Conservation (phyloP, 2,888 invertebrate species). For the Euphydryas editha region DNA sequence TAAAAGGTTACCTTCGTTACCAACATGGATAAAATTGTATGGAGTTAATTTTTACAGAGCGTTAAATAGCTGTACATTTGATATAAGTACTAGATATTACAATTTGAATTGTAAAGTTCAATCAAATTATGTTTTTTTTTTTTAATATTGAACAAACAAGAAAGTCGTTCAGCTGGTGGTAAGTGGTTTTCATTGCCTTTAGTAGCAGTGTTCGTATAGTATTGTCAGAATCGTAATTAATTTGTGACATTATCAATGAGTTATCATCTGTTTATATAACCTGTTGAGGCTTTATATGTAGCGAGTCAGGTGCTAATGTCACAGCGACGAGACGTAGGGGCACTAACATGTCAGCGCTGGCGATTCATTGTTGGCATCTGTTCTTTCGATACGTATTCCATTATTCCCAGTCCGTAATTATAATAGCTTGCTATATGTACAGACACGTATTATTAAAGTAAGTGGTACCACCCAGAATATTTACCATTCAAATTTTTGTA, state of each 20-base stretch:
- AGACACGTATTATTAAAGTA: too few species aligned
- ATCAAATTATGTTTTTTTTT: not conserved
- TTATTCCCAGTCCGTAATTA: too few species aligned
- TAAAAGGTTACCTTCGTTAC: not conserved
- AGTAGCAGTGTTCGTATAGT: not conserved
- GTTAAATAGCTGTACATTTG: not conserved
- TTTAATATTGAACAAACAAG: not conserved
- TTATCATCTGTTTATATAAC: not conserved
- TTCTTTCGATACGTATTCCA: too few species aligned
- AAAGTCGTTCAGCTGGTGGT: not conserved
- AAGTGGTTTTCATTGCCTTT: not conserved
- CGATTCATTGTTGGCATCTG: too few species aligned
- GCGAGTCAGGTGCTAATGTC: too few species aligned
- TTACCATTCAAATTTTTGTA: too few species aligned
- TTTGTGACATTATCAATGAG: not conserved
- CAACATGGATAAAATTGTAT: not conserved
- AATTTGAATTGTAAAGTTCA: not conserved
- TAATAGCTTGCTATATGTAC: too few species aligned
- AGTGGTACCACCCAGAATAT: too few species aligned
- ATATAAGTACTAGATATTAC: not conserved
- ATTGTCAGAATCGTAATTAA: not conserved
- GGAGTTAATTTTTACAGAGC: not conserved
- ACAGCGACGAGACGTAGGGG: too few species aligned
- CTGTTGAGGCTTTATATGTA: too few species aligned
- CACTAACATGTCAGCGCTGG: too few species aligned